phyloP scores from a whole-genome alignment of 1,140 invertebrate genomes.

The Trichonephila clavata region DNA sequence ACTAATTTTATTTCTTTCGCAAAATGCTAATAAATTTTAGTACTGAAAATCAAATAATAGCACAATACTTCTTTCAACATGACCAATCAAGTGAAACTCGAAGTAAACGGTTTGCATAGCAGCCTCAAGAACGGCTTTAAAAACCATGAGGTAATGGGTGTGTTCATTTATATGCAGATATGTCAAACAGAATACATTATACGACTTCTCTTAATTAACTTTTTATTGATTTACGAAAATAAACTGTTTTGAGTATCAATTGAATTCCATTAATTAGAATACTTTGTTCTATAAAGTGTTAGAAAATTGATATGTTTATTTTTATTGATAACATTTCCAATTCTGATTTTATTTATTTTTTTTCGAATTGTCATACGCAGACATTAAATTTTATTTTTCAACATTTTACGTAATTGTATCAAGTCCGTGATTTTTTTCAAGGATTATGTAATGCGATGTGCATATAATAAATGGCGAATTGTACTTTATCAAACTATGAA shows the following conservation, averaged over 20 bases:
- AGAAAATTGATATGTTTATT: no score
- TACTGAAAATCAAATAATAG: not conserved
- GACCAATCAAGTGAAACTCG: slow-evolving; percentile 72
- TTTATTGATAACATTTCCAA: no score
- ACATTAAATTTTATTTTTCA: no score
- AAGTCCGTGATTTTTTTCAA: no score
- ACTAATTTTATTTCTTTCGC: slow-evolving; percentile 48
- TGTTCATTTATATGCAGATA: slow-evolving; percentile 71
- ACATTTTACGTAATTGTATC: no score
- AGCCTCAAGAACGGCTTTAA: slow-evolving; percentile 66
- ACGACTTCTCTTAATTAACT: slow-evolving; percentile 28
- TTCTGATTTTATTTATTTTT: no score
- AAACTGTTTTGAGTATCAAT: not conserved
- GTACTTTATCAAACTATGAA: no score
- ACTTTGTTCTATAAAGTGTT: no score
- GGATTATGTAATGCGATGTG: no score
- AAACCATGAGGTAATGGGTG: slow-evolving; percentile 74
- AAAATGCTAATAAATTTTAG: slow-evolving; percentile 68
- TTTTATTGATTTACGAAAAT: not conserved
- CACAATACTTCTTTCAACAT: slow-evolving; percentile 22
- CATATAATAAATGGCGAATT: no score
- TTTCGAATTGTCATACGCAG: no score
- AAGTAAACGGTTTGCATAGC: slow-evolving; percentile 65
- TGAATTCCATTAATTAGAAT: not conserved
- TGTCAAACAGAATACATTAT: slow-evolving; percentile 62